Percentiles rank a stretch among this genome's conserved stretches.
phyloP scores from a whole-genome alignment of 1,140 invertebrate genomes.

The Eumaeus atala region DNA sequence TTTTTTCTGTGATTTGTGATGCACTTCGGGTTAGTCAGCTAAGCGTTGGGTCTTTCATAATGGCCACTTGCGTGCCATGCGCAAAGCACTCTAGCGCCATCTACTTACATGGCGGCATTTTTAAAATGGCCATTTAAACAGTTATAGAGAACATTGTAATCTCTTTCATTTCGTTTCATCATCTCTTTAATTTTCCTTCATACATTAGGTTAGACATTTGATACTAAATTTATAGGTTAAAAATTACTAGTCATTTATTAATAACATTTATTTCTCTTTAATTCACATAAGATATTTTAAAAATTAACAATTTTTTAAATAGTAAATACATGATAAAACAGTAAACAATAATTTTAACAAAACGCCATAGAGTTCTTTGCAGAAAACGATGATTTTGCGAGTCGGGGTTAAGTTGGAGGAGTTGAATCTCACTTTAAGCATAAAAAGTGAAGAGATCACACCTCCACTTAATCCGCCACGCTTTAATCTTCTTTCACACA shows the following conservation, averaged over 20 bases:
- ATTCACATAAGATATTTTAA: not conserved
- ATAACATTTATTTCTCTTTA: not conserved
- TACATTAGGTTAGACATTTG: too few relatives aligned
- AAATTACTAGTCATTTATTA: too few relatives aligned
- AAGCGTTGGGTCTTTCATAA: constrained; percentile 56
- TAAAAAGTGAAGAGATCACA: constrained; percentile 76
- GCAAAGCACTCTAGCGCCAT: constrained; percentile 40
- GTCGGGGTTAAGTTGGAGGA: constrained; percentile 75
- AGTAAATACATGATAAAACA: not conserved
- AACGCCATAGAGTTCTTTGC: constrained; percentile 20
- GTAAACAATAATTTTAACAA: constrained; percentile 1
- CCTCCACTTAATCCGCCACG: constrained; percentile 74
- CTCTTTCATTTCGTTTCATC: not conserved
- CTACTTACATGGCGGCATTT: constrained; percentile 13
- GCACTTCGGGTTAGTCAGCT: constrained; percentile 53
- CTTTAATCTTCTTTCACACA: constrained; percentile 22
- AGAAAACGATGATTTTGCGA: constrained; percentile 37
- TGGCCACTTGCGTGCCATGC: constrained; percentile 31
- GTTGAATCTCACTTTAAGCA: constrained; percentile 75
- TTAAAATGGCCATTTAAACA: constrained; percentile 5
- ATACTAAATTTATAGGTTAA: too few relatives aligned
- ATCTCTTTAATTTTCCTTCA: too few relatives aligned
- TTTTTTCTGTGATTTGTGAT: constrained; percentile 69
- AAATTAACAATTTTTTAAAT: not conserved
- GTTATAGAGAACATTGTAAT: not conserved